phyloP scores from a whole-genome alignment of 2,113 vertebrate genomes.

The Heterochromis multidens region DNA sequence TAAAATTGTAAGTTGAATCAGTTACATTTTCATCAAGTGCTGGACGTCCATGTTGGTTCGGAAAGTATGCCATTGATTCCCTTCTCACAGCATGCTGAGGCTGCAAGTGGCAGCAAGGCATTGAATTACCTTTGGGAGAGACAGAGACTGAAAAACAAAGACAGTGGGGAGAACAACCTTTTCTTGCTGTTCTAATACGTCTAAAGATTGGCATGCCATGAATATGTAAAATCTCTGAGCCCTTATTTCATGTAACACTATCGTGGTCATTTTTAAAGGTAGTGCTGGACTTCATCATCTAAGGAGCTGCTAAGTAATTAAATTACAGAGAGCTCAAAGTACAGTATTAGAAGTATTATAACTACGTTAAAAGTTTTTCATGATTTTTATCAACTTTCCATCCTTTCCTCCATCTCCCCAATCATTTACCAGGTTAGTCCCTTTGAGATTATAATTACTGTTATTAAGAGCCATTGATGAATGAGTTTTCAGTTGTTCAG shows the following conservation, averaged over 20 bases:
- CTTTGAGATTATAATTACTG: constrained; percentile 34
- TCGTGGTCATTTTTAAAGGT: background rate
- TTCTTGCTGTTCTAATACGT: constrained; percentile 31
- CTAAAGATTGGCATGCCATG: constrained; percentile 20
- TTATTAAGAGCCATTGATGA: constrained; percentile 38
- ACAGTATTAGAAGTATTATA: constrained; percentile 9
- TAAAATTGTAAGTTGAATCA: background rate
- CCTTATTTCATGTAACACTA: background rate
- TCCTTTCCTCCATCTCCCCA: background rate
- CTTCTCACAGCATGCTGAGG: constrained; percentile 23
- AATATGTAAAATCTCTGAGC: background rate
- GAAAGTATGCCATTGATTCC: constrained; percentile 10
- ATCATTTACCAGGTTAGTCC: constrained; percentile 53
- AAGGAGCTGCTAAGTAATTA: background rate
- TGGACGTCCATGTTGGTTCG: background rate
- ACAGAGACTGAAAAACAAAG: background rate
- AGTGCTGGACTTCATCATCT: background rate
- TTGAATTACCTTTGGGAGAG: constrained; percentile 5
- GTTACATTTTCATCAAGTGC: background rate
- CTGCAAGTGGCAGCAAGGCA: constrained; percentile 15
- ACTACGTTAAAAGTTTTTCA: background rate
- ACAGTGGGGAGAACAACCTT: background rate
- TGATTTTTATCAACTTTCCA: background rate
- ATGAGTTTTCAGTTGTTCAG: background rate
- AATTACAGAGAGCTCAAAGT: constrained; percentile 10